Conservation (phyloP, 35 echinoderm and acorn worm species). For the Ptychodera flava region DNA sequence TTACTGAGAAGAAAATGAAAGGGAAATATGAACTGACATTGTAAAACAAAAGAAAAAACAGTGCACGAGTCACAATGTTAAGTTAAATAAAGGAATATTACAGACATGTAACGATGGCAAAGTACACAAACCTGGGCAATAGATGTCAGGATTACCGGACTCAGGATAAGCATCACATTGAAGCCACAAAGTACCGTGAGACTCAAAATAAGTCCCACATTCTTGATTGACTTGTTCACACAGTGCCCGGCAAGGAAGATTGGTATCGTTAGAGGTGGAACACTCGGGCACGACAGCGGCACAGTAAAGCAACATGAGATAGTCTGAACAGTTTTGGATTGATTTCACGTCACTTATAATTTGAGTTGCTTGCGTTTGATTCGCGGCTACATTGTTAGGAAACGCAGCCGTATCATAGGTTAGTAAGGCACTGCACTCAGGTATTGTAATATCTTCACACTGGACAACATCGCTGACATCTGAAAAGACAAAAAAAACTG, state of each 20-base stretch:
- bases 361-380: not conserved
- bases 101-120: no score
- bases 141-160: not conserved
- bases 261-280: not conserved
- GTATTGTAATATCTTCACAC: not conserved
- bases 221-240: not conserved
- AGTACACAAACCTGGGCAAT: not conserved
- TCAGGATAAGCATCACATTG: not conserved
- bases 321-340: not conserved
- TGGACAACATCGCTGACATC: no score
- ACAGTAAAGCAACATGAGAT: not conserved
- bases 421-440: not conserved
- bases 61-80: no score
- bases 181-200: not conserved
- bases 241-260: not conserved
- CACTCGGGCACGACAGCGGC: not conserved
- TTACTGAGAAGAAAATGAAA: no score
- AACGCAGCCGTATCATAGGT: not conserved
- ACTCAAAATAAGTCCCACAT: not conserved
- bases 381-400: not conserved
- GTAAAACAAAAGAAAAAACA: no score
- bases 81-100: no score
- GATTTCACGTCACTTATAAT: not conserved
- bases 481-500: no score
- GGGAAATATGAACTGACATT: no score